A percentile compares a stretch with the other conserved stretches of the same genome.
Evolutionary conservation across 2,888 invertebrate species (phyloP).

Genomic region (Caenorhabditis japonica): DNA sequence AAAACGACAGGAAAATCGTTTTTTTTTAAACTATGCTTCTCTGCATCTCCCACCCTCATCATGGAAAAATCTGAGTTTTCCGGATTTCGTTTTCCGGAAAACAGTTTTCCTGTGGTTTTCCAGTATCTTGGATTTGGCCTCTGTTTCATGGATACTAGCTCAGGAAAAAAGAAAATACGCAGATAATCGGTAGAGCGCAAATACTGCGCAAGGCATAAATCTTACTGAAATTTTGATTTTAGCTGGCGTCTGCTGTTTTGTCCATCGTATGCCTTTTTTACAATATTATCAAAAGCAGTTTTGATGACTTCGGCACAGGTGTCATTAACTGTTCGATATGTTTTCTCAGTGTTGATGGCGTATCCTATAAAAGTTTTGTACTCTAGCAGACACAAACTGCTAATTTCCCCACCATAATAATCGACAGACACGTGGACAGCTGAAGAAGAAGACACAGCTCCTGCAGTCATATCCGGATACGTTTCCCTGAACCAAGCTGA

Average conservation of each 20-base stretch:
- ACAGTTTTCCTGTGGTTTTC: too few relatives aligned
- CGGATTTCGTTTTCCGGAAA: too few relatives aligned
- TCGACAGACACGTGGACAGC: constrained; percentile 63
- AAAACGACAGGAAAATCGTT: too few relatives aligned
- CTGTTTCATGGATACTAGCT: too few relatives aligned
- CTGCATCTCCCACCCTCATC: too few relatives aligned
- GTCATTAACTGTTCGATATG: constrained; percentile 47
- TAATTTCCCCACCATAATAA: constrained; percentile 50
- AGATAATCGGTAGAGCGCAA: too few relatives aligned
- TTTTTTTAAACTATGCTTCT: too few relatives aligned
- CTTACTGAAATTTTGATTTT: constrained; percentile 47
- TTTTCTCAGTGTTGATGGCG: constrained; percentile 64
- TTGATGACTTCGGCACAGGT: constrained; percentile 52
- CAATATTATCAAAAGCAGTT: constrained; percentile 50
- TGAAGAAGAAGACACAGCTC: constrained; percentile 62
- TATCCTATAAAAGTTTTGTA: constrained; percentile 39
- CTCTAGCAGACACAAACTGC: neutral
- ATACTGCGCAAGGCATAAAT: neutral
- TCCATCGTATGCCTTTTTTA: constrained; percentile 50
- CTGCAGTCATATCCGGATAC: constrained; percentile 59
- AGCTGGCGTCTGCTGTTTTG: constrained; percentile 22
- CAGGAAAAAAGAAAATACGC: too few relatives aligned
- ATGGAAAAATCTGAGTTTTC: too few relatives aligned
- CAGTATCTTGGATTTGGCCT: too few relatives aligned
- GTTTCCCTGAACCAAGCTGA: constrained; percentile 62